phyloP scores from a whole-genome alignment of 92 coral and sea anemone species.

The Parazoanthus atlanticus region DNA sequence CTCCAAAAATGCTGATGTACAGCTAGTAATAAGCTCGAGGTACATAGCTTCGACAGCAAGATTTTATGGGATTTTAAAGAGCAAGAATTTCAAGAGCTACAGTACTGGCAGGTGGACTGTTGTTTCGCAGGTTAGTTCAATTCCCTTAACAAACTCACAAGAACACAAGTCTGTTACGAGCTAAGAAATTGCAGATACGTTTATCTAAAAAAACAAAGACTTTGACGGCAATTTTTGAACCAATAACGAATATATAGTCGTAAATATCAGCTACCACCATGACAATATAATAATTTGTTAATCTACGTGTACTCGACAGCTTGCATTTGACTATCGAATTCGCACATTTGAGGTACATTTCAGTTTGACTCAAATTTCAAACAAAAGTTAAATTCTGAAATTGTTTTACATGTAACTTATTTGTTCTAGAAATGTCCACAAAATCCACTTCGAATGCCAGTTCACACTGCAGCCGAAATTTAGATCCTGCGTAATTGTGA shows the following conservation, averaged over 20 bases:
- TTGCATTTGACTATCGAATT: not conserved
- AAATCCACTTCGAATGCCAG: not conserved
- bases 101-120: not conserved
- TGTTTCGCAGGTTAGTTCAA: constrained; percentile 10
- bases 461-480: not conserved
- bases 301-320: not conserved
- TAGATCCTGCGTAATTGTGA: not conserved
- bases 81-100: not conserved
- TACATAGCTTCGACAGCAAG: not conserved
- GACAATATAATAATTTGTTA: not conserved
- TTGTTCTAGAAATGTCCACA: not conserved
- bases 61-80: not conserved
- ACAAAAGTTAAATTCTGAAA: not conserved
- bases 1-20: not conserved
- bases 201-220: not conserved
- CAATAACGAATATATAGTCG: not conserved
- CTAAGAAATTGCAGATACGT: not conserved
- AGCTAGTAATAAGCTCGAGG: not conserved
- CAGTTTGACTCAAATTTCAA: not conserved
- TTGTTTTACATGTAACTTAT: not conserved
- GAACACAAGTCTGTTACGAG: not conserved
- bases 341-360: not conserved
- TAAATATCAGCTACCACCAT: not conserved
- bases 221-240: not conserved
- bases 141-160: not conserved